Percentiles rank a stretch among this genome's conserved stretches.
These are phyloP conservation scores for Corythucha ciliata DNA, from an alignment of 2,888 invertebrate species.

Conservation along the genomic window DNA sequence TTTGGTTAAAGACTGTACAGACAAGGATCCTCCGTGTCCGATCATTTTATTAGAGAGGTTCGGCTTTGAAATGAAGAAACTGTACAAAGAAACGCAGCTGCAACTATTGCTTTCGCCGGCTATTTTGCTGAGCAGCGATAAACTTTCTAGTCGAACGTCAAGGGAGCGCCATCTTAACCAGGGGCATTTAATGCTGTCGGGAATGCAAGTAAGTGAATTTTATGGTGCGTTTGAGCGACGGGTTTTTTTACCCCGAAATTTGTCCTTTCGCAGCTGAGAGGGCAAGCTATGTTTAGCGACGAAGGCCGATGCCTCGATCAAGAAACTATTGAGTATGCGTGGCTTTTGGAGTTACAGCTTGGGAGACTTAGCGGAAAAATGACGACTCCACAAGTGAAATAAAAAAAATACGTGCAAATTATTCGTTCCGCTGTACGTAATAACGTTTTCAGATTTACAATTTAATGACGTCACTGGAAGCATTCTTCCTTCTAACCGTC, in stretches of 20 bases:
- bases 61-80: slow-evolving; percentile 95
- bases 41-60: slow-evolving; percentile 79
- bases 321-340: slow-evolving; percentile 93
- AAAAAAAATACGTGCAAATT: no score
- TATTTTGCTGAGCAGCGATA: slow-evolving; percentile 68
- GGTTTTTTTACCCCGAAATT: slow-evolving; percentile 8
- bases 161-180: slow-evolving; percentile 66
- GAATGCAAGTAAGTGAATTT: slow-evolving; percentile 56
- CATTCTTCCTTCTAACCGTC: slow-evolving; percentile 70
- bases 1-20: slow-evolving; percentile 79
- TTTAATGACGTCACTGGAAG: slow-evolving; percentile 78
- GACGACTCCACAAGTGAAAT: slow-evolving; percentile 63
- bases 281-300: slow-evolving; percentile 94
- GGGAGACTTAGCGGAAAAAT: slow-evolving; percentile 88
- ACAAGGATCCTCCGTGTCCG: slow-evolving; percentile 84
- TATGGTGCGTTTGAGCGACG: background rate
- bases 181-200: slow-evolving; percentile 76
- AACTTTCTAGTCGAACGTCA: slow-evolving; percentile 53
- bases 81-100: slow-evolving; percentile 80
- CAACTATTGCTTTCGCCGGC: slow-evolving; percentile 85
- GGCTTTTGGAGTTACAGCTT: slow-evolving; percentile 89
- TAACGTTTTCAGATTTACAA: slow-evolving; percentile 56
- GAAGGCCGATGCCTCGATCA: slow-evolving; percentile 80
- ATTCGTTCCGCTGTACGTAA: background rate
- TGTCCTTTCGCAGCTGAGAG: slow-evolving; percentile 56